Conservation (phyloP, 2,113 vertebrate genomes). For the Megalops atlanticus region DNA sequence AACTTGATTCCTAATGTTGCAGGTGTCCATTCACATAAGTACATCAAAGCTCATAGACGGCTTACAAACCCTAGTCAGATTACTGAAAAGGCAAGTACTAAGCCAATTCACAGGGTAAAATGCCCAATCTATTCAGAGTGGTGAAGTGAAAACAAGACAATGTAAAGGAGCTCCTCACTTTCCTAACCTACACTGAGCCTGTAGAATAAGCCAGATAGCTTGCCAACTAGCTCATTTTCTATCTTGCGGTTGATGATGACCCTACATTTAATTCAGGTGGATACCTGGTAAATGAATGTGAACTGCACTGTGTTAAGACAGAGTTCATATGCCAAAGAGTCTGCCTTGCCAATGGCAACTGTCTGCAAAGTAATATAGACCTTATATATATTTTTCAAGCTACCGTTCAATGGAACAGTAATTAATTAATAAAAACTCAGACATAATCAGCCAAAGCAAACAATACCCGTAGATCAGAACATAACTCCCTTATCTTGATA, state of each 20-base stretch:
- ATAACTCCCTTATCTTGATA: no score
- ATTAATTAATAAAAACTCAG: no score
- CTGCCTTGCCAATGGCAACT: no score
- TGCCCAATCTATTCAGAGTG: constrained; percentile 25
- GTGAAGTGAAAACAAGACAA: constrained; percentile 39
- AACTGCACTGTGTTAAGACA: neutral
- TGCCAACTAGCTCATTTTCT: neutral
- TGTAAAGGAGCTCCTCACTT: constrained; percentile 29
- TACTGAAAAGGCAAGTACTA: constrained; percentile 45
- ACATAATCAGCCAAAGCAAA: no score
- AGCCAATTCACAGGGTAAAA: constrained; percentile 37
- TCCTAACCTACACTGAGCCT: constrained; percentile 2
- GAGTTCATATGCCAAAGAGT: neutral
- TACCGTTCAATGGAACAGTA: no score
- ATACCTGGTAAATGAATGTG: no score
- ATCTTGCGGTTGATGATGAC: neutral
- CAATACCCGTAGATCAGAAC: no score
- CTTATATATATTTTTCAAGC: no score
- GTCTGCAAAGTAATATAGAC: no score
- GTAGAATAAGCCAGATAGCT: neutral
- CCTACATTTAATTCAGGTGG: no score
- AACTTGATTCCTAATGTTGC: constrained; percentile 30
- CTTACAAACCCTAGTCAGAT: constrained; percentile 52
- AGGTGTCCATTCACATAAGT: constrained; percentile 54
- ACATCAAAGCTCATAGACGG: constrained; percentile 47